A percentile compares a stretch with the other conserved stretches of the same genome.
Conservation (phyloP, 1,140 invertebrate species). For the Formica exsecta region DNA sequence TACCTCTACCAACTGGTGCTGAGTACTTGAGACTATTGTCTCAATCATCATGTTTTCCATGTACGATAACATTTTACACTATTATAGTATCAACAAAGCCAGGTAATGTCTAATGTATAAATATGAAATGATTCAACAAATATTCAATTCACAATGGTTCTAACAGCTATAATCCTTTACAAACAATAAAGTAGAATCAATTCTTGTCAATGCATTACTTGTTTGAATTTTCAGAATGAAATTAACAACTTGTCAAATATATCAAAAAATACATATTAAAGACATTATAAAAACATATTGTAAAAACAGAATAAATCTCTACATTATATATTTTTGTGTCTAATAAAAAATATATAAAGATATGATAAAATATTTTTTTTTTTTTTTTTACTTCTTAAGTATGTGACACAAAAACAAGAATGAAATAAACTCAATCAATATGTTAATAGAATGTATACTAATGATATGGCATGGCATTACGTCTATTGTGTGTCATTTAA, state of each 20-base stretch:
- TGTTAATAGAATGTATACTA: background rate
- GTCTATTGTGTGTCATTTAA: background rate
- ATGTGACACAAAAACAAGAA: background rate
- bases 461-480: background rate
- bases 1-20: background rate
- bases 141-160: background rate
- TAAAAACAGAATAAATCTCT: background rate
- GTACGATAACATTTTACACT: background rate
- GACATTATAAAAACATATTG: constrained; percentile 22
- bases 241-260: constrained; percentile 10
- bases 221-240: constrained; percentile 1
- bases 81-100: background rate
- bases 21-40: background rate
- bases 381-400: too few species aligned
- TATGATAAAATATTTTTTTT: background rate
- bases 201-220: constrained; percentile 3
- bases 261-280: constrained; percentile 20
- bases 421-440: background rate
- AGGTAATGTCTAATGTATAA: background rate
- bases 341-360: background rate
- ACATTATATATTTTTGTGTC: constrained; percentile 10
- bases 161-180: background rate
- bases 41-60: background rate
- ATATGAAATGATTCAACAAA: background rate
- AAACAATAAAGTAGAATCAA: constrained; percentile 17